Evolutionary conservation across 2,113 vertebrate species (phyloP), one percentile per base, ranked within the genome.

Genomic region (Sporophila hypoxantha): DNA sequence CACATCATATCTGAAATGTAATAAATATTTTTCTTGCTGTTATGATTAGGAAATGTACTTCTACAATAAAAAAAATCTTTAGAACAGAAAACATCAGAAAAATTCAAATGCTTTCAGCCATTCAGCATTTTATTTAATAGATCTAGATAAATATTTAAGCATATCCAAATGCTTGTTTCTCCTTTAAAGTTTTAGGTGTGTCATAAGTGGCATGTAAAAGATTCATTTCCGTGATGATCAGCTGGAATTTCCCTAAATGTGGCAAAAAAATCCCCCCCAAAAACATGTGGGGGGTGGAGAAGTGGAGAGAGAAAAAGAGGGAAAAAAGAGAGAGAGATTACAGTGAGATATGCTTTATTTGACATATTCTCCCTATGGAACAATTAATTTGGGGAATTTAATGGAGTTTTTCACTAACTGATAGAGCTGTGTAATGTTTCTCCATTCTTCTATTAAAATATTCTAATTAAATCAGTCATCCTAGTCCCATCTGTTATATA

Each of bases 381-480:
- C 88, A 96, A 96, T 97, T 96, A 96, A 96, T 96, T 95, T 93
- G 81, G 82, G 84, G 75, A 77, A 95, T 95, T 96, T 96, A 97
- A 97, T 96, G 93, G 91, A 87, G 85, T 86, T 94, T 91, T 91
- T 87, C 86, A 79, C 76, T 85, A 92, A 93, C 89, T 94, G 93
- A 95, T 88, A 96, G 94, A 97, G 81, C 95, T 96, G 59, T 95
- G 90, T 92, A 93, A 91, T 91, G 90, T 92, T 96, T 95, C 66
- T 42, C 88, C 47, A 89, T 96, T 93, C 88, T 94, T 93, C 95
- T 96, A 96, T 96, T 97, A 97, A 97, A 97, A 96, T 97, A 97
- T 97, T 96, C 95, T 97, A 97, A 97, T 97, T 97, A 96, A 97
- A 97, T 97, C 96, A 97, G 95, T 96, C 95, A 95, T 96, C 90